Base-by-base conservation (phyloP, 2,888 invertebrate genomes). In the Eristalis arbustorum region DNA sequence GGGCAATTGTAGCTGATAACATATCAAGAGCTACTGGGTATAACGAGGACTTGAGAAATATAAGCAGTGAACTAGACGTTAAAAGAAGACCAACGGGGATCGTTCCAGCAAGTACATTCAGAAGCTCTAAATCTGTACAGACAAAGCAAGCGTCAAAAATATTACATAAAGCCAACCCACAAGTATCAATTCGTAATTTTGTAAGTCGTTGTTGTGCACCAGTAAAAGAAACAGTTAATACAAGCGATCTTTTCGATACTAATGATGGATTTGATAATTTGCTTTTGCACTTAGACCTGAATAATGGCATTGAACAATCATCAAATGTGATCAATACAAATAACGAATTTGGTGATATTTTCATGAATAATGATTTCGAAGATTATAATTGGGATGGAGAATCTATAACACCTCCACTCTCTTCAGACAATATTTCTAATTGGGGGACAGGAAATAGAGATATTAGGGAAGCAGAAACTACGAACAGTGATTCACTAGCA, bases 181-280 rank as follows among this genome's bases (percentile, higher is more conserved):
- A 71, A 37, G 40, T 68, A 63, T 64, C 18, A 14, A 83, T 80
- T 67, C 75, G 83, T 13, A 31, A 66, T 11, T 68, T 78, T 22
- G 18, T 59, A 57, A 83, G 66, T 11, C 59, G 23, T 18, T 18
- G 69, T 2, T 22, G 11, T 0, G 6, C 8, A 34, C 8, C 22
- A 31, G 18, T 13, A 3, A 10, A 3, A n/a, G 5, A 23, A 18
- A 13, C 14, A n/a, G 68, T 67, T 40, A 49, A 57, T 14, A 23
- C 22, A 1, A 18, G 61, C 4, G 83, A 78, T 42, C 91, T 92
- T 69, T 91, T 92, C 37, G 90, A 90, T 71, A 90, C 89, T 68
- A 90, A 91, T 67, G 92, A 92, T 89, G 91, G 89, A 3, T 91
- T 91, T 18, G 91, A 92, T 71, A 90, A 91, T 68, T 72, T 91